A percentile compares a stretch with the other conserved stretches of the same genome.
These are phyloP conservation scores for Mus caroli DNA, from an alignment of 2,797 vertebrate species.

Conservation along the genomic window DNA sequence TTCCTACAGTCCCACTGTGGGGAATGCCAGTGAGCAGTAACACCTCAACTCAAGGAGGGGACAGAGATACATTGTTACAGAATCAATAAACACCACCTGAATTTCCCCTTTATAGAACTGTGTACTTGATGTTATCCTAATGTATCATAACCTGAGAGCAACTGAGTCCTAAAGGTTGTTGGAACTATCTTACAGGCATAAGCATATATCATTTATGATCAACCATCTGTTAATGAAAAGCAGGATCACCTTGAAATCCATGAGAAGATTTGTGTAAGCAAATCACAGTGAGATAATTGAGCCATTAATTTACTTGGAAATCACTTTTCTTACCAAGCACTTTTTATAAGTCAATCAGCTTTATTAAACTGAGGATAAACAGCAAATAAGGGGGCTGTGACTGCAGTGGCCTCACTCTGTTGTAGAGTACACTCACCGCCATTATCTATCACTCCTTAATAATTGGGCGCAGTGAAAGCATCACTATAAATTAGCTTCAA, in stretches of 20 bases:
- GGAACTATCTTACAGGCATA: not conserved
- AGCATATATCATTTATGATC: conserved; percentile 74
- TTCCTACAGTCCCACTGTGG: not conserved
- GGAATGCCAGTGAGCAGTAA: not conserved
- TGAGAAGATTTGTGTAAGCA: conserved; percentile 51
- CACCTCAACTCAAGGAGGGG: not conserved
- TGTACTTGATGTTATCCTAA: not conserved
- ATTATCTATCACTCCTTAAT: conserved; percentile 39
- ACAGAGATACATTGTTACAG: not conserved
- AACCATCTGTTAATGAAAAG: conserved; percentile 78
- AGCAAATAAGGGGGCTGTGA: conserved; percentile 41
- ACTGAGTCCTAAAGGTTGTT: conserved; percentile 2
- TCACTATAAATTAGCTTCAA: conserved; percentile 71
- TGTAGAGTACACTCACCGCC: conserved; percentile 37
- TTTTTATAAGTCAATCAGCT: conserved; percentile 58
- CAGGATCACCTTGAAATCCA: conserved; percentile 77
- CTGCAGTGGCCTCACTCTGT: not conserved
- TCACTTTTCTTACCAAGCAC: conserved; percentile 54
- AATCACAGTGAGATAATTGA: conserved; percentile 77
- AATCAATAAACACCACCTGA: not conserved
- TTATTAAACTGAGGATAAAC: conserved; percentile 64
- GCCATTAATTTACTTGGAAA: conserved; percentile 79
- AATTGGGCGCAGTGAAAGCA: conserved; percentile 58
- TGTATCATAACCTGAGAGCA: not conserved
- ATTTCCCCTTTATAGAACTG: not conserved